Base-by-base conservation (phyloP, 2,888 invertebrate species). In the Nomada goodeniana region DNA sequence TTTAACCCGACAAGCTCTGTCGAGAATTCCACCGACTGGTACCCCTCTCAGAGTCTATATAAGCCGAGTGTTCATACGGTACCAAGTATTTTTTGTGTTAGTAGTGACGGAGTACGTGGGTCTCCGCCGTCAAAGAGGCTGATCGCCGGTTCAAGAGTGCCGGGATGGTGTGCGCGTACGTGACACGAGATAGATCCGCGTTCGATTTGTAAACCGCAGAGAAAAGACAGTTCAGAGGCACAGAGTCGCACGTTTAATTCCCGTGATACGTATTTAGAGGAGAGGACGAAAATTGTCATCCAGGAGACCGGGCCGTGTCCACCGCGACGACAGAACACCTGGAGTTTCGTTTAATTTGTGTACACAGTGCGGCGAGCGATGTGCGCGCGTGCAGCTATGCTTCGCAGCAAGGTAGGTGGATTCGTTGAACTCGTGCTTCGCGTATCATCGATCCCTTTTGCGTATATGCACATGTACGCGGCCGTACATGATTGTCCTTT, bases 11-110 rank as follows among this genome's bases (percentile, higher is more conserved):
- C 88, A 86, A 76, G 80, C 81, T 77, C 76, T 67, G 76, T 69
- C 71, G 82, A 73, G 81, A 78, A 82, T 85, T 83, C 78, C 84
- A 69, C 68, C 80, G 74, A 42, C 77, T 13, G 65, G 88, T 82
- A 83, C 83, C 86, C 88, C 85, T 85, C 88, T 86, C 86, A 85
- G 92, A 93, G 92, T 93, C 93, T 93, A 93, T 93, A 93, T 93
- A 93, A 93, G 91, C 90, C 65, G 90, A 88, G 87, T 85, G 83
- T 80, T 87, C 88, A 82, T 88, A 90, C 89, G 87, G 86, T 89
- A 86, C 85, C 86, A 86, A 90, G 88, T 92, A 93, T 93, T 93
- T 93, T 93, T 93, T 92, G 80, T 88, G 75, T 84, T 80, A 55
- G 75, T 82, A 78, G 57, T 70, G 59, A 89, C 90, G 89, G 85